These are phyloP conservation scores for Rhynchopsitta pachyrhyncha DNA, from an alignment of 2,113 vertebrate species.

Conservation along the genomic window DNA sequence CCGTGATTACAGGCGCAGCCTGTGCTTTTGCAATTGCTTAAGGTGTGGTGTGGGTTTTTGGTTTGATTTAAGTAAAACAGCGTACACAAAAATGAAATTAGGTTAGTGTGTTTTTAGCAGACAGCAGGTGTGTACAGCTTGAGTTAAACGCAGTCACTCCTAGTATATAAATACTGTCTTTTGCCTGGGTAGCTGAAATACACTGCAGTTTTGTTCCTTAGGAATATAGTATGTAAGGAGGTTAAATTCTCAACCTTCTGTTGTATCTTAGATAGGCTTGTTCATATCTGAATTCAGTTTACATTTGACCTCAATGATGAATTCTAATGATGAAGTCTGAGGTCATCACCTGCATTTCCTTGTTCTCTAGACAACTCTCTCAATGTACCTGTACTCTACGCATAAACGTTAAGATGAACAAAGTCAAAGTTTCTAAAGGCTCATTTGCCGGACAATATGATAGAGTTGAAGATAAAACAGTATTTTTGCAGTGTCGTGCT, in stretches of 20 bases:
- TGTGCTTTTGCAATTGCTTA: not conserved
- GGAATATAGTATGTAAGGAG: not conserved
- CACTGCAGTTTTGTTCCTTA: accelerated
- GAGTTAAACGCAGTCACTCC: not conserved
- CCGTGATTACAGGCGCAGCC: not conserved
- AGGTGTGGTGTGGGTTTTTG: not conserved
- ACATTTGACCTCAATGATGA: not conserved
- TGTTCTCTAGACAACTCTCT: not conserved
- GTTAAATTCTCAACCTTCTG: not conserved
- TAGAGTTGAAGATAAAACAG: no score
- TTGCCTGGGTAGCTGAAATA: not conserved
- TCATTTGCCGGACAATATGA: no score
- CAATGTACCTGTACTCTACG: not conserved
- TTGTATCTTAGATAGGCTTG: not conserved
- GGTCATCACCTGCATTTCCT: not conserved
- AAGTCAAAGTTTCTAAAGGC: not conserved
- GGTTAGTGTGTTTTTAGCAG: not conserved
- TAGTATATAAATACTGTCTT: not conserved
- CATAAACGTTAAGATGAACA: not conserved
- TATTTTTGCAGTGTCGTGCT: no score
- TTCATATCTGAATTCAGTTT: not conserved
- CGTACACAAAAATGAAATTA: not conserved
- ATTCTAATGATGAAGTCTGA: not conserved
- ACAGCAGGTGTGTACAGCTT: not conserved
- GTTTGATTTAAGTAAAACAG: not conserved